Percentiles rank a stretch among this genome's conserved stretches.
Evolutionary conservation across 2,113 vertebrate species (phyloP).

Genomic region (Hyaena hyaena): DNA sequence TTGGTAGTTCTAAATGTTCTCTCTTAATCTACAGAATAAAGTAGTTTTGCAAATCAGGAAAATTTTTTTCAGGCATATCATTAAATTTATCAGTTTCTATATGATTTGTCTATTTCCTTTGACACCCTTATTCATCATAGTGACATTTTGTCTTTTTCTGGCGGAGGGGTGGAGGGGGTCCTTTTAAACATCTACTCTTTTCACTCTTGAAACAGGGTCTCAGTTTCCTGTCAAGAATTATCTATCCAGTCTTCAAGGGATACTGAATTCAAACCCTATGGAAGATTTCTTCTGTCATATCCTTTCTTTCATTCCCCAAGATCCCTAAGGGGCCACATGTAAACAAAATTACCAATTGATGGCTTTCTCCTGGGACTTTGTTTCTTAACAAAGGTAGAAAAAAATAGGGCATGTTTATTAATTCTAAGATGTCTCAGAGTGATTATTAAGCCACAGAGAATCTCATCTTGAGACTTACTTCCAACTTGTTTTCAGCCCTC

Average conservation of each 20-base stretch:
- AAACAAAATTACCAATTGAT: neutral
- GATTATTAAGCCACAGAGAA: neutral
- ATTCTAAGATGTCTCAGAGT: neutral
- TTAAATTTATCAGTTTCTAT: slow-evolving; percentile 1
- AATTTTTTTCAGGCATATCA: neutral
- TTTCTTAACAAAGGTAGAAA: neutral
- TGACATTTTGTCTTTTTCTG: neutral
- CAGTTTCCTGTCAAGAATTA: neutral
- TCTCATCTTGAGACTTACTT: neutral
- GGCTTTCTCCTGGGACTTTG: neutral
- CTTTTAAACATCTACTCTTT: neutral
- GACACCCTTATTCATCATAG: neutral
- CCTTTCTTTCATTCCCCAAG: neutral
- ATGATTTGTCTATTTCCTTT: neutral
- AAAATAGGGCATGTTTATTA: neutral
- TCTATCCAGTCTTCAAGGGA: neutral
- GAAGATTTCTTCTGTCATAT: neutral
- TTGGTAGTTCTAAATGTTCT: neutral
- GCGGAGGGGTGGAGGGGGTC: too few relatives aligned
- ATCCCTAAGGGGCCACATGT: neutral
- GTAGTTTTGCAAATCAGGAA: slow-evolving; percentile 19
- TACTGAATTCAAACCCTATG: neutral
- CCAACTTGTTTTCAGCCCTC: neutral
- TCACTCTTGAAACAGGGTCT: neutral
- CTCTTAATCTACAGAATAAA: slow-evolving; percentile 26